Conservation (phyloP, 2,888 invertebrate species). For the Ophion costatus region DNA sequence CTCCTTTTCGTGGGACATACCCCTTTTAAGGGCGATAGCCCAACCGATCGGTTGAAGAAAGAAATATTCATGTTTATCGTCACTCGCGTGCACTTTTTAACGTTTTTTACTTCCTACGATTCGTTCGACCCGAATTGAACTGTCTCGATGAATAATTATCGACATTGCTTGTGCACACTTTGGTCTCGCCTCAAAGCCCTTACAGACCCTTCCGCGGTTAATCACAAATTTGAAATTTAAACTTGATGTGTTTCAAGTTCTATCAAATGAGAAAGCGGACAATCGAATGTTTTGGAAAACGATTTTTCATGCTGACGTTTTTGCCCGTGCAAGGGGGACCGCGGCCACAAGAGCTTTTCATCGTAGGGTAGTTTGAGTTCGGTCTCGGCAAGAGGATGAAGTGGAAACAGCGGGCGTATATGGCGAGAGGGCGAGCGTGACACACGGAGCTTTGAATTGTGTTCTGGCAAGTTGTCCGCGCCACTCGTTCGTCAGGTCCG, state of each 20-base stretch:
- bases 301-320: not conserved
- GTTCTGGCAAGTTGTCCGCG: slow-evolving; percentile 26
- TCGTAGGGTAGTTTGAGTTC: not conserved
- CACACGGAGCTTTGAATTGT: slow-evolving; percentile 20
- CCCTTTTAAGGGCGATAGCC: slow-evolving; percentile 2
- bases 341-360: not conserved
- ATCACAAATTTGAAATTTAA: too few relatives aligned
- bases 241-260: too few relatives aligned
- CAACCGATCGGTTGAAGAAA: not conserved
- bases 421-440: not conserved
- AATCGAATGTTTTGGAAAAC: too few relatives aligned
- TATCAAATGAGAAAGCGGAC: too few relatives aligned
- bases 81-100: not conserved
- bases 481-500: slow-evolving; percentile 26
- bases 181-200: too few relatives aligned
- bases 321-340: not conserved
- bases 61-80: not conserved
- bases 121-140: not conserved
- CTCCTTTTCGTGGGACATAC: slow-evolving; percentile 30
- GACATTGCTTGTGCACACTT: too few relatives aligned
- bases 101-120: not conserved
- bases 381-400: not conserved
- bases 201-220: too few relatives aligned
- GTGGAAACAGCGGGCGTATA: not conserved
- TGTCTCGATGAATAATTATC: not conserved